Evolutionary conservation across 37 sponge, comb jelly and placozoan genomes (phyloP), one percentile per base, ranked within the genome.

Genomic region (Ianthella basta): DNA sequence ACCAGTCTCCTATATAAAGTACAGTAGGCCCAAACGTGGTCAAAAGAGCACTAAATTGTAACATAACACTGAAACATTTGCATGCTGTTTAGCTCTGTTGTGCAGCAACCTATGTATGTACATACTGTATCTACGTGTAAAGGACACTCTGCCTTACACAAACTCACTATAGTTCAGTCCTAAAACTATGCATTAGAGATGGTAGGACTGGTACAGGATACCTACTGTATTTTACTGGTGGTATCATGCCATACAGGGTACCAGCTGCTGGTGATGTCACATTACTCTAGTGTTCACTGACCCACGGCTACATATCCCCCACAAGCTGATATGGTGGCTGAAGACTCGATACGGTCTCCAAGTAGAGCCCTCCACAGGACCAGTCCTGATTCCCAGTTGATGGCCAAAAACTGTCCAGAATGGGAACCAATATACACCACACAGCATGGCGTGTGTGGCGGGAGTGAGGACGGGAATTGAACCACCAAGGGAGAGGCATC

Each of bases 401-500:
- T n/a, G n/a, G 89, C 87, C 23, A 87, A 29, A 57, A 97, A 90
- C 75, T 78, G 24, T 19, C 88, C 86, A 16, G 96, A 97, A 57
- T 97, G 97, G 4, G 96, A 95, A 10, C 97, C 96, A 37, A 90
- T 77, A 60, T 84, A 95, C 10, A 91, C 91, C 21, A 41, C 32
- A 32, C 33, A 3, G 6, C 1, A 15, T 13, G 6, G 70, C 27
- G 33, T 40, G 23, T 65, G 65, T 82, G 40, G 2, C 20, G 23
- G n/a, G 23, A 23, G 2, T 32, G 54, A 63, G 59, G 55, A 1
- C 4, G 70, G 39, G 27, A 32, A 34, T 30, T 50, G n/a, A 12
- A 89, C 91, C 39, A 97, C 55, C n/a, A 97, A 64, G 15, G 97
- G 97, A 18, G 97, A 97, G 70, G 96, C 89, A 57, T 97, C 97